Base-by-base conservation (phyloP, 2,888 invertebrate genomes). In the Sturmia bella region DNA sequence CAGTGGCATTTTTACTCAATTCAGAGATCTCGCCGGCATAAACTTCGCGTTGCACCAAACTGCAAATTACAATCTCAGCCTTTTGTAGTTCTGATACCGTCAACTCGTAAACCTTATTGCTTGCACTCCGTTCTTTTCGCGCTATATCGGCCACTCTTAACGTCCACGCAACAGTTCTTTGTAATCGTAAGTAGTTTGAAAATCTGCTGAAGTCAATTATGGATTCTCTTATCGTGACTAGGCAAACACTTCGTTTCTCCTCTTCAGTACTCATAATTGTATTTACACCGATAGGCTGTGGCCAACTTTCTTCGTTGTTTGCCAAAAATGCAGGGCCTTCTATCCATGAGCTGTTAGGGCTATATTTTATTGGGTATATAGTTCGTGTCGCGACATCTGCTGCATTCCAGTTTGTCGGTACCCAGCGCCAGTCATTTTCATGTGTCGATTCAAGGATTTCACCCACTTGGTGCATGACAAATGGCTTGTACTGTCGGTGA, bases 1-100 rank as follows among this genome's bases (percentile, higher is more conserved):
- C n/a, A n/a, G 45, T n/a, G 39, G 39, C 15, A 45, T n/a, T 45
- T n/a, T 45, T 45, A 45, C n/a, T n/a, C n/a, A n/a, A 45, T 6
- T 15, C 45, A 6, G n/a, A 7, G 6, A 45, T 45, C 15, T 45
- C 45, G 13, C 6, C 45, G 6, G 7, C 45, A 45, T 45, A 45
- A n/a, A 45, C 45, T 45, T 45, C 45, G 6, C n/a, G 15, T 45
- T 45, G 45, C 1, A 45, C 45, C 1, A 12, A n/a, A n/a, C 15
- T 12, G 6, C 45, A 45, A 4, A 45, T n/a, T 45, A 13, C n/a
- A 4, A 12, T 13, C 45, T 45, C 45, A n/a, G 45, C 45, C 15
- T 45, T 45, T 45, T n/a, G 45, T n/a, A 45, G 45, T 15, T 45
- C 45, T 4, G 6, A 13, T 15, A 15, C 45, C 45, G 45, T 45